Conservation (phyloP, 2,797 vertebrate species). For the Perodicticus potto region DNA sequence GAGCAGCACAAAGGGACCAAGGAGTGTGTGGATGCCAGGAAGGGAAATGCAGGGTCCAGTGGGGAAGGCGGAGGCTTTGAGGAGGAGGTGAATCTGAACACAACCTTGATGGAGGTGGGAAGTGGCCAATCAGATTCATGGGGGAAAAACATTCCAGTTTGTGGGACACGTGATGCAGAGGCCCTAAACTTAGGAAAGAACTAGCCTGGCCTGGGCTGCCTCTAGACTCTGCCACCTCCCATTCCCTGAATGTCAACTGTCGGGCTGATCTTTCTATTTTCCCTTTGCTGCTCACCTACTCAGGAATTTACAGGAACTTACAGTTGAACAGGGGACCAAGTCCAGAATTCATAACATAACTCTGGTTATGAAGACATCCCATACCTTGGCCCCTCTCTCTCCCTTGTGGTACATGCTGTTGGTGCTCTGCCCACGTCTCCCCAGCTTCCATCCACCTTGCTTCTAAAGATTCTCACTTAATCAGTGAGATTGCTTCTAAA, state of each 20-base stretch:
- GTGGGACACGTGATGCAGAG: neutral
- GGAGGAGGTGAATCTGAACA: neutral
- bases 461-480: too few species aligned
- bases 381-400: neutral
- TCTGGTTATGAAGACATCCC: neutral
- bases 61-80: neutral
- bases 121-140: neutral
- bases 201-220: neutral
- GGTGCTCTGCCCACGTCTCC: neutral
- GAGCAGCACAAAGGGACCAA: neutral
- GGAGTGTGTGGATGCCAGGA: neutral
- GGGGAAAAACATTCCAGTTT: neutral
- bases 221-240: neutral
- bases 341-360: neutral
- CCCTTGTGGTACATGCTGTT: accelerated
- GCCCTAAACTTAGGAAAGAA: neutral
- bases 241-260: neutral
- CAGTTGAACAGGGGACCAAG: neutral
- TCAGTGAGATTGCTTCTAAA: neutral
- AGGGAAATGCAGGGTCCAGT: too few species aligned
- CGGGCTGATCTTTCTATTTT: neutral
- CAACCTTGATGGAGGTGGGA: neutral
- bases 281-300: neutral
- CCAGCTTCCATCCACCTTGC: neutral
- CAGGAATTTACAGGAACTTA: neutral